A percentile compares a stretch with the other conserved stretches of the same genome.
Conservation (phyloP, 1,140 invertebrate species). For the Zaprionus africanus region DNA sequence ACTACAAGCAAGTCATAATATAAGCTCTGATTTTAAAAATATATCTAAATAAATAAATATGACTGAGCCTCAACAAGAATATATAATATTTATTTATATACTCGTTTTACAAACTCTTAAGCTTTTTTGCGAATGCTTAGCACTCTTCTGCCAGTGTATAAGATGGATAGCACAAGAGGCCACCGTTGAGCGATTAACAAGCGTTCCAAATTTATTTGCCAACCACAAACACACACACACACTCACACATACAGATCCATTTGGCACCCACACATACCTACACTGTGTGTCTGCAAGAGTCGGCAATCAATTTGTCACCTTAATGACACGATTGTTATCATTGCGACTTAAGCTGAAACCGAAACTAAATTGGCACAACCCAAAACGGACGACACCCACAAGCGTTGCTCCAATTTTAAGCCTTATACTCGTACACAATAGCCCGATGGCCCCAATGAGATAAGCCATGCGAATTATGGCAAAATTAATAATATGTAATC, state of each 20-base stretch:
- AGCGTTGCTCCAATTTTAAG: constrained; percentile 13
- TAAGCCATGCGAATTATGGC: constrained; percentile 2
- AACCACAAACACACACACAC: constrained; percentile 8
- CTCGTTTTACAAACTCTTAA: not conserved
- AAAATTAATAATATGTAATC: constrained; percentile 17
- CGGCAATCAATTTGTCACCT: constrained; percentile 57
- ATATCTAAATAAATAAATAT: not conserved
- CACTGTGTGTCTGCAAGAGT: constrained; percentile 1
- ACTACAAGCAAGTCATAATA: not conserved
- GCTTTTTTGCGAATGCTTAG: not conserved
- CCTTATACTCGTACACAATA: not conserved
- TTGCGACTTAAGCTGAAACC: constrained; percentile 27
- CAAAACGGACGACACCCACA: constrained; percentile 59
- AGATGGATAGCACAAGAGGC: constrained; percentile 11
- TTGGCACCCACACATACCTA: constrained; percentile 4
- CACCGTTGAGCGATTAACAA: constrained; percentile 19
- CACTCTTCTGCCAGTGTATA: not conserved
- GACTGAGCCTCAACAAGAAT: not conserved
- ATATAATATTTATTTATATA: not conserved
- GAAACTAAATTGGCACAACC: constrained; percentile 67
- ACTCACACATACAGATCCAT: not conserved
- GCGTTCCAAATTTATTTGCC: constrained; percentile 28
- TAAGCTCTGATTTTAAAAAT: not conserved
- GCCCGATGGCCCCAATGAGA: constrained; percentile 25
- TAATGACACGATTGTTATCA: constrained; percentile 61